These are phyloP conservation scores for Nothoprocta perdicaria DNA, from an alignment of 2,113 vertebrate genomes.

Conservation along the genomic window DNA sequence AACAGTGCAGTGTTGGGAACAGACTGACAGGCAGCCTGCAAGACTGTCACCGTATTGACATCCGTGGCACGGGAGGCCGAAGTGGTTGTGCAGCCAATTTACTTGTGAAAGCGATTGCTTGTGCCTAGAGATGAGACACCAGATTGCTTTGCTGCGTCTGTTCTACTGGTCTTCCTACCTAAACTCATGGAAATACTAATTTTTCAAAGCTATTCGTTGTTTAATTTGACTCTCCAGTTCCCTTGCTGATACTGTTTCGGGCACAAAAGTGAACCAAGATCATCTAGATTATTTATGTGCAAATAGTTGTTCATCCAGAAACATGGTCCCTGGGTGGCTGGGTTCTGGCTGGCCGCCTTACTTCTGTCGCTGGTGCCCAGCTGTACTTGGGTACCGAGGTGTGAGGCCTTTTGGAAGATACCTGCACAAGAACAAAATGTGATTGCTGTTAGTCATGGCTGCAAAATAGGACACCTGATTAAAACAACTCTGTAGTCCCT, in stretches of 20 bases:
- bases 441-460: no score
- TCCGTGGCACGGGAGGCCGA: background rate
- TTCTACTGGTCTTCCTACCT: rapidly evolving
- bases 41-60: rapidly evolving
- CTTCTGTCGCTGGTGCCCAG: no score
- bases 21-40: background rate
- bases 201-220: no score
- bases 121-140: background rate
- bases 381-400: background rate
- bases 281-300: background rate
- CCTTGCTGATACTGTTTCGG: background rate
- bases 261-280: background rate
- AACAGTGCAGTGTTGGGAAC: background rate
- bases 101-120: rapidly evolving
- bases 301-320: rapidly evolving
- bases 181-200: rapidly evolving
- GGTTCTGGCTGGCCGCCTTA: background rate
- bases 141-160: rapidly evolving
- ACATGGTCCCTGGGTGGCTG: rapidly evolving
- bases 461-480: background rate
- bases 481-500: background rate
- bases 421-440: background rate
- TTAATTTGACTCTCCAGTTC: background rate
- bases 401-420: rapidly evolving
- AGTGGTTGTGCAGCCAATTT: background rate